A percentile compares a stretch with the other conserved stretches of the same genome.
Evolutionary conservation across 1,140 invertebrate genomes (phyloP).

Genomic region (Andricus grossulariae): DNA sequence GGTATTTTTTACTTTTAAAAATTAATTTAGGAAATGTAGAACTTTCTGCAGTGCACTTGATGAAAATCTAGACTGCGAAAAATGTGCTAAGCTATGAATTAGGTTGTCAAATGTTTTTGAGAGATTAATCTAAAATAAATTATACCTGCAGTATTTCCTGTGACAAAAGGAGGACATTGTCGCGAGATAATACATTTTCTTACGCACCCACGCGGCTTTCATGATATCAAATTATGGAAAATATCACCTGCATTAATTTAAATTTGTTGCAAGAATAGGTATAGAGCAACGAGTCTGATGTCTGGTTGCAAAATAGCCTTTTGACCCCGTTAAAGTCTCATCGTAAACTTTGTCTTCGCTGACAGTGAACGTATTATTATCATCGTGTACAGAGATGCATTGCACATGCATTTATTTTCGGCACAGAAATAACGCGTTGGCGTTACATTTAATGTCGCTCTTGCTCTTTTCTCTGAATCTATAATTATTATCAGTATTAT

Average conservation of each 20-base stretch:
- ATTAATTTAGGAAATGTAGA: no score
- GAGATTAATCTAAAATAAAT: not conserved
- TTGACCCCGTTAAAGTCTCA: constrained; percentile 28
- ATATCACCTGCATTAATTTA: constrained; percentile 14
- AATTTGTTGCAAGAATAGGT: not conserved
- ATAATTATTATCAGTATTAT: not conserved
- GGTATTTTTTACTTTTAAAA: no score
- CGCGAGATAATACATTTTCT: constrained; percentile 14
- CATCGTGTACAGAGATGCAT: constrained; percentile 17
- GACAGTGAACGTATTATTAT: constrained; percentile 28
- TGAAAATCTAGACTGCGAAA: no score
- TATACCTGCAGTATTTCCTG: not conserved
- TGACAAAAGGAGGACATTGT: constrained; percentile 3
- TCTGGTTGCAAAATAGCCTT: constrained; percentile 26
- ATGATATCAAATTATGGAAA: constrained; percentile 15
- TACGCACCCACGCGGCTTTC: not conserved
- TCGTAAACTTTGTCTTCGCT: constrained; percentile 16
- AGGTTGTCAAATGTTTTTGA: not conserved
- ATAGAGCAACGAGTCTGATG: not conserved
- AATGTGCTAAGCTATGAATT: no score
- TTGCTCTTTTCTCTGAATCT: not conserved
- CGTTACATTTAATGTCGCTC: not conserved
- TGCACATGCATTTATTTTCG: constrained; percentile 6
- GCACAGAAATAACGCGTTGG: not conserved
- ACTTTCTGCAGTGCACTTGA: no score